Evolutionary conservation across 1,140 invertebrate species (phyloP).

Genomic region (Drosophila orosa): DNA sequence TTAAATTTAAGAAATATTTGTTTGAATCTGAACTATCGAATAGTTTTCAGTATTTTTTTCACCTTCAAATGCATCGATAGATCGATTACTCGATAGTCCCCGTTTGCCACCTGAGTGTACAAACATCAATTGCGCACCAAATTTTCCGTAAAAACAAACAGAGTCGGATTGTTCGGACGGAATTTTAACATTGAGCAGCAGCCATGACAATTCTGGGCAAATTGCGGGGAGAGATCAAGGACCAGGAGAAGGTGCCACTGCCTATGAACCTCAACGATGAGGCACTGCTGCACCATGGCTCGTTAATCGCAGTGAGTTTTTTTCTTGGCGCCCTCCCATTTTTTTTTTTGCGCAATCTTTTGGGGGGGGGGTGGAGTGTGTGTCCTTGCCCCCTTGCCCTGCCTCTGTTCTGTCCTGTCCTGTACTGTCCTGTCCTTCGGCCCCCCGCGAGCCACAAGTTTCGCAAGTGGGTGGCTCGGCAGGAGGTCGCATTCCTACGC

Average conservation of each 20-base stretch:
- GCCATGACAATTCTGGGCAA: constrained; percentile 73
- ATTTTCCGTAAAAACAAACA: constrained; percentile 42
- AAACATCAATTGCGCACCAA: constrained; percentile 55
- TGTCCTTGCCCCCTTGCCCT: constrained; percentile 58
- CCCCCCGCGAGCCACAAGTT: constrained; percentile 62
- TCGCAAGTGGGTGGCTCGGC: constrained; percentile 23
- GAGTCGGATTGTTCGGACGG: background rate
- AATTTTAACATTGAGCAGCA: constrained; percentile 3
- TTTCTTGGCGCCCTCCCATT: constrained; percentile 5
- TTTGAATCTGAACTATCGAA: background rate
- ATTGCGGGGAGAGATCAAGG: constrained; percentile 62
- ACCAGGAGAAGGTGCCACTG: constrained; percentile 86
- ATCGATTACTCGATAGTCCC: constrained; percentile 19
- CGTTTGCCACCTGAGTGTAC: background rate
- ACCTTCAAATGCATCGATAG: background rate
- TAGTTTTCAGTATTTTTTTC: background rate
- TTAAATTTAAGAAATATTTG: background rate
- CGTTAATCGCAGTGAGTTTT: constrained; percentile 71
- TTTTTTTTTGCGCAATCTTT: constrained; percentile 63
- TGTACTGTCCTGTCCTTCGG: constrained; percentile 48
- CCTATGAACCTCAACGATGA: constrained; percentile 87
- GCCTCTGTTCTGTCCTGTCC: background rate
- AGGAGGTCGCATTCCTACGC: constrained; percentile 38
- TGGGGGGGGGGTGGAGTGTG: constrained; percentile 8
- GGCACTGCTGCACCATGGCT: constrained; percentile 66